phyloP scores from a whole-genome alignment of 2,113 vertebrate genomes.

The Arothron firmamentum region DNA sequence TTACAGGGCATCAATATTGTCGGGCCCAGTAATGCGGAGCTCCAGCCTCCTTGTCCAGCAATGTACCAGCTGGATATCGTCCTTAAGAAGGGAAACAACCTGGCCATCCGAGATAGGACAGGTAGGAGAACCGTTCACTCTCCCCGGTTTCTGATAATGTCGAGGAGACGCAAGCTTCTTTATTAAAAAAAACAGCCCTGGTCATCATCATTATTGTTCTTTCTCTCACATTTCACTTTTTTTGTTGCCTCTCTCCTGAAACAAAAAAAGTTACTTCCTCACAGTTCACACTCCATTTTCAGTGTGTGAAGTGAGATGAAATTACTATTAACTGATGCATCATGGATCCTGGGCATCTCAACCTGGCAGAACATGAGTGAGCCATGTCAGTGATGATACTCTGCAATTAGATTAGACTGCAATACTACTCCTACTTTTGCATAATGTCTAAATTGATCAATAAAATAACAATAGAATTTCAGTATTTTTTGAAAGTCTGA shows the following conservation, averaged over 20 bases:
- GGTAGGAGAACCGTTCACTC: no score
- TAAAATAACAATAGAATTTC: no score
- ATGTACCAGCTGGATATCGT: conserved; percentile 94
- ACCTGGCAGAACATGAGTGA: no score
- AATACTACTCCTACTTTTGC: no score
- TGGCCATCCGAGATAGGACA: conserved; percentile 90
- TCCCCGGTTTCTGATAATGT: no score
- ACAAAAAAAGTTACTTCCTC: not conserved
- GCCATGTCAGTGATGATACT: no score
- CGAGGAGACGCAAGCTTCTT: no score
- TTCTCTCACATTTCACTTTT: not conserved
- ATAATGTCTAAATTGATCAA: no score
- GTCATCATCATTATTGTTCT: no score
- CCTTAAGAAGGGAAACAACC: conserved; percentile 86
- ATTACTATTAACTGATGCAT: conserved; percentile 1
- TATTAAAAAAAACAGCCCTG: no score
- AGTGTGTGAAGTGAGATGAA: conserved; percentile 16
- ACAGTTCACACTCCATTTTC: conserved; percentile 9
- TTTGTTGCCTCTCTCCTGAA: not conserved
- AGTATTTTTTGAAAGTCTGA: no score
- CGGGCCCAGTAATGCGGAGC: conserved; percentile 84
- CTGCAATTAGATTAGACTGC: no score
- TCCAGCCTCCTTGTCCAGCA: conserved; percentile 69
- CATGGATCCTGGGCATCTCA: not conserved
- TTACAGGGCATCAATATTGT: conserved; percentile 78